Percentiles rank a stretch among this genome's conserved stretches.
These are phyloP conservation scores for Gobio gobio DNA, from an alignment of 2,113 vertebrate genomes.

Conservation along the genomic window DNA sequence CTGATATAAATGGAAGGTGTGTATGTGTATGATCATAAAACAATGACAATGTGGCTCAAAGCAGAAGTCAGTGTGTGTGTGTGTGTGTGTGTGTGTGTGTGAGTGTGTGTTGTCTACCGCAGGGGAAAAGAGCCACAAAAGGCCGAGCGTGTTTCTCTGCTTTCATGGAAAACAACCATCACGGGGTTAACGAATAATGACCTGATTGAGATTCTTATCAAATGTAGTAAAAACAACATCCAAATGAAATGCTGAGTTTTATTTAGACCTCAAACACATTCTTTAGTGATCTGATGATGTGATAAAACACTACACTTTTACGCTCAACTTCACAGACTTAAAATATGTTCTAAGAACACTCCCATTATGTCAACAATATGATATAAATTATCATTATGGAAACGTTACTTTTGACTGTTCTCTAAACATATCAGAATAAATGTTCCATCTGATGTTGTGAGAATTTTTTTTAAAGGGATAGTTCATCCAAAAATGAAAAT, in stretches of 20 bases:
- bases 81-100: neutral
- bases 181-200: neutral
- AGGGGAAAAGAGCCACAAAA: neutral
- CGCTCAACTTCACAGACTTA: too few relatives aligned
- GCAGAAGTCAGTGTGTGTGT: neutral
- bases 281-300: neutral
- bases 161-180: neutral
- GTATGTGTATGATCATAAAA: constrained; percentile 51
- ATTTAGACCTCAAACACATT: neutral
- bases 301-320: too few relatives aligned
- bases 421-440: too few relatives aligned
- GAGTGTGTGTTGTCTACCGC: neutral
- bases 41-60: constrained; percentile 55
- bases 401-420: too few relatives aligned
- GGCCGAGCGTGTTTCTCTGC: neutral
- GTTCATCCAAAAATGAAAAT: too few relatives aligned
- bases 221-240: neutral
- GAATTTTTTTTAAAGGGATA: too few relatives aligned
- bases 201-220: neutral
- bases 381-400: too few relatives aligned
- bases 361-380: too few relatives aligned
- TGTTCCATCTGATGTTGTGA: too few relatives aligned
- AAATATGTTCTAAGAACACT: too few relatives aligned
- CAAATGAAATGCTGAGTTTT: neutral
- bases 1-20: constrained; percentile 51